Base-by-base conservation (phyloP, 2,888 invertebrate genomes). In the Suillia variegata region DNA sequence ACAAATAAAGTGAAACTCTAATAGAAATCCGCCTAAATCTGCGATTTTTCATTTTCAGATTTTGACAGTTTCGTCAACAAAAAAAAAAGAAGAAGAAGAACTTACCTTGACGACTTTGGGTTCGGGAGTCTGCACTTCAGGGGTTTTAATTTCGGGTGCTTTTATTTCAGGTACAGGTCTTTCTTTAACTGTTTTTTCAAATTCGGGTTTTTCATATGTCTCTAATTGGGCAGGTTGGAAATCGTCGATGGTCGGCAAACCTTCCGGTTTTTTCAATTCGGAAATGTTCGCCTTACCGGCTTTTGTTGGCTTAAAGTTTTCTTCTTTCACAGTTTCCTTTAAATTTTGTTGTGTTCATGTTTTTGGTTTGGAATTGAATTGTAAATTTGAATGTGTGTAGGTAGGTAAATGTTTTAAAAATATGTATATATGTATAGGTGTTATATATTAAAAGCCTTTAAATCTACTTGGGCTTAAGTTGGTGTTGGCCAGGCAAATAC, bases 181-280 rank as follows among this genome's bases (percentile, higher is more conserved):
- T 18, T 45, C 45, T 18, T 45, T 45, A 8, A 3, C 13, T 70
- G 78, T 81, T 61, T 85, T 85, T 13, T 82, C 82, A 53, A 84
- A 78, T 54, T 82, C 69, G 3, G 65, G 80, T 62, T 84, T 83
- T 73, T 88, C 87, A 71, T 85, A 89, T 80, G 85, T 86, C 75
- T 90, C 89, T 68, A 90, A 84, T 4, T 87, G 87, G 15, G 90
- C 87, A 67, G 89, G 85, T n/a, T 90, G 89, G 74, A 91, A 91
- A 77, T 91, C 89, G 77, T 88, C 85, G 48, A 86, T 80, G 71
- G 85, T 84, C 22, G 86, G 85, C 58, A 87, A 76, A 13, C 84
- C 84, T 68, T 86, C 85, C 6, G 84, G 84, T 80, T 85, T 87
- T 67, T 77, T 74, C 66, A 76, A 56, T 38, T 71, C 64, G 18